Base-by-base conservation (phyloP, 2,888 invertebrate species). In the Pardosa pseudoannulata region DNA sequence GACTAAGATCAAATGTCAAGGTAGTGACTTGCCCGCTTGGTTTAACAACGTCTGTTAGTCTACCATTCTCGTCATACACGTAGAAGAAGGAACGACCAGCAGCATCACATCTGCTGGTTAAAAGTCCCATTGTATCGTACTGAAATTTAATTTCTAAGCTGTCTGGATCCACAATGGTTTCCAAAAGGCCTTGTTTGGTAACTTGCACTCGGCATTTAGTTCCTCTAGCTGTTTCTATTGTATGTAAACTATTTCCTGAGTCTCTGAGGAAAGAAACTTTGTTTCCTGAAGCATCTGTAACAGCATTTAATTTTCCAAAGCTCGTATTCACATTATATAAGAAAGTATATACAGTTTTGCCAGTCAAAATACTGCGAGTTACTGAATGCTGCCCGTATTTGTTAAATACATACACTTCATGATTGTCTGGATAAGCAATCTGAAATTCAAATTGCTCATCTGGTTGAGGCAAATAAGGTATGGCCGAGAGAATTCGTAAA, bases 301-400 rank as follows among this genome's bases (percentile, higher is more conserved):
- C 97, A 0, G 96, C 96, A 90, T 96, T 96, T 27, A 99, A 93
- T 91, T 97, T 97, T 0, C 98, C 98, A 90, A 97, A 98, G 90
- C 97, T 97, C 0, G 98, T 98, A 91, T 98, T 98, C 0, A 98
- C 97, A 89, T 97, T 98, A 92, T 99, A 99, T 0, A 97, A 96
- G 91, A 98, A 99, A 1, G 96, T 94, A 91, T 98, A 98, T 89
- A 96, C 95, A 1, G 95, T 96, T 92, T 97, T 97, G 0, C 97
- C 97, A 0, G 98, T 98, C n/a, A 98, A 93, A 87, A 99, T 98
- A 91, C 98, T 97, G 89, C 95, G 95, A 0, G 98, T 98, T 79
- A 96, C 95, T 1, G 97, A 94, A 91, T 99, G 99, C 91, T 98
- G 98, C 0, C 99, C 99, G 91, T 97, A 97, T 89, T 97, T 93